Evolutionary conservation across 2,797 vertebrate species (phyloP).

Genomic region (Takifugu rubripes): DNA sequence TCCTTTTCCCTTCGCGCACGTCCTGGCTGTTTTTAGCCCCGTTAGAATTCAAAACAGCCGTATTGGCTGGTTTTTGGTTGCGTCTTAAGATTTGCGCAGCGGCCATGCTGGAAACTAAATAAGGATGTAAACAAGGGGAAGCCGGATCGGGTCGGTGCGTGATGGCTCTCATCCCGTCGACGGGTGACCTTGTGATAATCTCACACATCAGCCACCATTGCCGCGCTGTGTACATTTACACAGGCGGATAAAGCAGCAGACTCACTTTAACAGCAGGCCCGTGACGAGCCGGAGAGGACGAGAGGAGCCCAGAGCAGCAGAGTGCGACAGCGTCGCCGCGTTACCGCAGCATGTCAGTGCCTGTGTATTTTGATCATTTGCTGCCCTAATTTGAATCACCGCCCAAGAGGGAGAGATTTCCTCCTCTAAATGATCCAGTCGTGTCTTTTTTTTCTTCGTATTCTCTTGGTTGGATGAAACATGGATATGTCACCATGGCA

Average conservation of each 20-base stretch:
- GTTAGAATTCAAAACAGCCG: background rate
- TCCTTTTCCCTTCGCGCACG: constrained; percentile 11
- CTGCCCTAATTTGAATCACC: constrained; percentile 31
- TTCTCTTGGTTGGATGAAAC: constrained; percentile 55
- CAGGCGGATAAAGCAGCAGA: constrained; percentile 53
- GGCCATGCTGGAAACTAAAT: constrained; percentile 43
- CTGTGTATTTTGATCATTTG: constrained; percentile 30
- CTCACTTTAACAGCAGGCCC: constrained; percentile 40
- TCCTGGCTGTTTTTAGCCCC: constrained; percentile 13
- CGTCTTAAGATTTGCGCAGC: constrained; percentile 34
- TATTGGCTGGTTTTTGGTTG: constrained; percentile 20
- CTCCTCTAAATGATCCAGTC: constrained; percentile 29
- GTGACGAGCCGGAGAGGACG: constrained; percentile 22
- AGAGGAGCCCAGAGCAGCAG: constrained; percentile 22
- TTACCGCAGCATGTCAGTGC: constrained; percentile 36
- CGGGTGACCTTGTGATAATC: constrained; percentile 77
- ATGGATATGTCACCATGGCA: constrained; percentile 64
- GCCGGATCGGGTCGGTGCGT: constrained; percentile 55
- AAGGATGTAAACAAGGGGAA: constrained; percentile 67
- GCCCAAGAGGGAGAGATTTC: constrained; percentile 1
- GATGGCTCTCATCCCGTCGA: constrained; percentile 61
- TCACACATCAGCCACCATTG: constrained; percentile 60
- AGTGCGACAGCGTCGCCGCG: constrained; percentile 43
- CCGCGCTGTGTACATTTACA: constrained; percentile 48
- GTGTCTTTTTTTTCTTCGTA: constrained; percentile 37